phyloP scores from a whole-genome alignment of 2,113 vertebrate genomes.

The Columba livia region DNA sequence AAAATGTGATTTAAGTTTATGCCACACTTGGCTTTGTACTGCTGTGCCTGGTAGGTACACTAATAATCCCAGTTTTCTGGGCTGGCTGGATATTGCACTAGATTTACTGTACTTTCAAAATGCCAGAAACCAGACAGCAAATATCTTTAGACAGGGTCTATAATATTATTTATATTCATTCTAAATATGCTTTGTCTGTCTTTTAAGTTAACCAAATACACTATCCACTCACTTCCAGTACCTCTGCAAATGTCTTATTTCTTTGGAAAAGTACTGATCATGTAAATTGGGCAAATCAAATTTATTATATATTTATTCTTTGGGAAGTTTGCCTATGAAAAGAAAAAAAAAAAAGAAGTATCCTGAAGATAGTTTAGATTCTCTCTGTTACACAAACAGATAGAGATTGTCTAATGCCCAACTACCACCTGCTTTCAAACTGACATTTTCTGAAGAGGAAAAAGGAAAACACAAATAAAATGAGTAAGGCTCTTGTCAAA shows the following conservation, averaged over 20 bases:
- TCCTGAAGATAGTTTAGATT: background rate
- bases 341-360: background rate
- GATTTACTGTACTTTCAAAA: slow-evolving; percentile 23
- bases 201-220: background rate
- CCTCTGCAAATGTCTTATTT: background rate
- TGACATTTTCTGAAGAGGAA: background rate
- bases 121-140: slow-evolving; percentile 2
- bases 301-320: background rate
- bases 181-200: background rate
- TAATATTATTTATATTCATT: background rate
- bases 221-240: background rate
- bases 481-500: background rate
- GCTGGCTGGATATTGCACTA: background rate
- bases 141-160: background rate
- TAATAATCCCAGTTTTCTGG: background rate
- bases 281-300: background rate
- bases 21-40: background rate
- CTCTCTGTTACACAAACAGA: background rate
- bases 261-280: background rate
- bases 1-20: background rate
- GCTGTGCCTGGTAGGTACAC: background rate
- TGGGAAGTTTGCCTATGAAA: background rate
- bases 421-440: background rate
- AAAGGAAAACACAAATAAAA: background rate
- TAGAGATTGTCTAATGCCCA: background rate